These are phyloP conservation scores for Spatulosminthurus flaviceps DNA, from an alignment of 2,888 invertebrate genomes.

Conservation along the genomic window DNA sequence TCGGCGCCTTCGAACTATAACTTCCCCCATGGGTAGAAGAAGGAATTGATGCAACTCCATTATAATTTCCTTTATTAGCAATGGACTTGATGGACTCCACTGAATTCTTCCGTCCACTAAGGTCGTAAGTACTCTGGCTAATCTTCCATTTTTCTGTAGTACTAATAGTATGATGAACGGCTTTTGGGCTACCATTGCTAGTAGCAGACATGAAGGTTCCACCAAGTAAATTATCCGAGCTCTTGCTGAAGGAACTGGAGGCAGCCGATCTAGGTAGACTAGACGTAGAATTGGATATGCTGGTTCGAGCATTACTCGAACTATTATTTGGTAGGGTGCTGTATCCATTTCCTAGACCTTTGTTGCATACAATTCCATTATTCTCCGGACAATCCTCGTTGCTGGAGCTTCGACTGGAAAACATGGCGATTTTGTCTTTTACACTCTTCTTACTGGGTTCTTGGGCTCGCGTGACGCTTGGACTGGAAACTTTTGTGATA, in stretches of 20 bases:
- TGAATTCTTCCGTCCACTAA: slow-evolving; percentile 34
- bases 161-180: neutral
- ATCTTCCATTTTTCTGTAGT: slow-evolving; percentile 43
- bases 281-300: slow-evolving; percentile 55
- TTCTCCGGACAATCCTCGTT: slow-evolving; percentile 54
- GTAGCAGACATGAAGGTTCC: slow-evolving; percentile 18
- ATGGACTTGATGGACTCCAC: neutral
- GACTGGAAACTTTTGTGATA: slow-evolving; percentile 41
- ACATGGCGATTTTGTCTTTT: slow-evolving; percentile 87
- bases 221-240: slow-evolving; percentile 49
- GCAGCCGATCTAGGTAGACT: slow-evolving; percentile 57
- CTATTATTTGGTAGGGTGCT: slow-evolving; percentile 30
- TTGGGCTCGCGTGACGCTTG: slow-evolving; percentile 65
- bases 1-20: slow-evolving; percentile 45
- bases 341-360: slow-evolving; percentile 27
- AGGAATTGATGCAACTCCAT: neutral
- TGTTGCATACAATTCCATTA: neutral
- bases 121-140: slow-evolving; percentile 42
- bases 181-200: neutral
- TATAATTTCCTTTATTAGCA: neutral
- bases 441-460: slow-evolving; percentile 83
- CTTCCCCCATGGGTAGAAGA: neutral
- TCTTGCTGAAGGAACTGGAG: slow-evolving; percentile 48
- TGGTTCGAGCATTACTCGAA: slow-evolving; percentile 28
- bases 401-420: slow-evolving; percentile 71